phyloP scores from a whole-genome alignment of 2,888 invertebrate species.

The Seira sanloemensis region DNA sequence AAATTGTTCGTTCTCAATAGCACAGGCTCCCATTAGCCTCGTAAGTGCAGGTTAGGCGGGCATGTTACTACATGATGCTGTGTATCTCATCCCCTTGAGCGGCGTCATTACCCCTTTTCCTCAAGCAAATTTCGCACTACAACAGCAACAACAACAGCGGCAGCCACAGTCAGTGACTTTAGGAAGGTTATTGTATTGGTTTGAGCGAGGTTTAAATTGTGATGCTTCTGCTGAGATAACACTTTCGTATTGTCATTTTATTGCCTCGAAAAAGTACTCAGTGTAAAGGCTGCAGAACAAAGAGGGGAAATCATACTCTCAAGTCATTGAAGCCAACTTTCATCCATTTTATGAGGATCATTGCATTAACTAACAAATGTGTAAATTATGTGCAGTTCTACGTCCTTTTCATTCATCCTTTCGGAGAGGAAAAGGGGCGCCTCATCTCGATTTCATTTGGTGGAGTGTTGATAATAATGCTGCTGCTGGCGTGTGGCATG shows the following conservation, averaged over 20 bases:
- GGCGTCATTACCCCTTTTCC: background rate
- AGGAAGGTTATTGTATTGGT: background rate
- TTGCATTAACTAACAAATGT: constrained; percentile 60
- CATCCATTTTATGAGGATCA: constrained; percentile 27
- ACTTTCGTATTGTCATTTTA: background rate
- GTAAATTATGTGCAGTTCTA: constrained; percentile 53
- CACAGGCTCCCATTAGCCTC: too few relatives aligned
- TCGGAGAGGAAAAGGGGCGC: background rate
- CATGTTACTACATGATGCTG: too few relatives aligned
- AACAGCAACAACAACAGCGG: background rate
- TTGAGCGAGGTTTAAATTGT: background rate
- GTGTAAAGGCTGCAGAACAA: background rate
- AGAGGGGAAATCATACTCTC: background rate
- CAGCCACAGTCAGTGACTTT: too few relatives aligned
- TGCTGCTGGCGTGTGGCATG: constrained; percentile 11
- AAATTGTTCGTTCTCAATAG: too few relatives aligned
- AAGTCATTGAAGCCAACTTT: background rate
- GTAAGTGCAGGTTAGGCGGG: too few relatives aligned
- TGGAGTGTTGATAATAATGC: background rate
- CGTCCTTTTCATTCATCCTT: background rate
- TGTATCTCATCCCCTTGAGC: too few relatives aligned
- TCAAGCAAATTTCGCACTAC: background rate
- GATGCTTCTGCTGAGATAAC: background rate
- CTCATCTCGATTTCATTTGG: constrained; percentile 22
- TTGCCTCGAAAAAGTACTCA: background rate